Evolutionary conservation across 2,113 vertebrate genomes (phyloP), one percentile per base, ranked within the genome.

Genomic region (Cryptomyrus ogoouensis): DNA sequence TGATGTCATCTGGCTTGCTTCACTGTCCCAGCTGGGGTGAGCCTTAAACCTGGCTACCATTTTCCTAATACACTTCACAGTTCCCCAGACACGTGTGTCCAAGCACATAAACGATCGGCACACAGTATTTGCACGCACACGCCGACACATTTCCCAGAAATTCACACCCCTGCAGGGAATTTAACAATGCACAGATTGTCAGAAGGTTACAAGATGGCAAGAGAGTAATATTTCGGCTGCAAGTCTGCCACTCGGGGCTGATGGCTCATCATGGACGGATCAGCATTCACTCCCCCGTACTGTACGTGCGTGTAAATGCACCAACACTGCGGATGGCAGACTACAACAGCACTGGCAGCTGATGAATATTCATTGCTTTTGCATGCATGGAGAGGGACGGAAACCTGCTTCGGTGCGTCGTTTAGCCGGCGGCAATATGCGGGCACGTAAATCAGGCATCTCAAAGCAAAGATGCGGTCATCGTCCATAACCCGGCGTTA

Each of bases 331-430:
- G 58, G 83, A 46, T 19, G 70, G 80, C 91, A 53, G 56, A 35
- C 46, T 89, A 88, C 90, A 46, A 66, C 52, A 19, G 88, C 31
- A 47, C 89, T 88, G 89, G n/a, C 13, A 13, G 44, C 70, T 70
- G 77, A 70, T 92, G 70, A 90, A 90, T 90, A 89, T 89, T 87
- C 86, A 91, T 90, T 87, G 31, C 4, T 42, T 31, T 50, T 66
- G 39, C 85, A 89, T 39, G 24, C 49, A 56, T 53, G 50, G 44
- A 84, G 17, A 46, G 19, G 35, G 70, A 39, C 15, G 7, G 27
- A 42, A 87, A 52, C 19, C 70, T 46, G 49, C 89, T 88, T 83
- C 77, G 85, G 77, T 62, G 58, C 91, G 44, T 74, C 21, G 58
- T 89, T 88, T 85, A 87, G 53, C 50, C 47, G 1, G 6, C n/a